Conservation (phyloP, 2,888 invertebrate genomes). For the Perdita meconis region DNA sequence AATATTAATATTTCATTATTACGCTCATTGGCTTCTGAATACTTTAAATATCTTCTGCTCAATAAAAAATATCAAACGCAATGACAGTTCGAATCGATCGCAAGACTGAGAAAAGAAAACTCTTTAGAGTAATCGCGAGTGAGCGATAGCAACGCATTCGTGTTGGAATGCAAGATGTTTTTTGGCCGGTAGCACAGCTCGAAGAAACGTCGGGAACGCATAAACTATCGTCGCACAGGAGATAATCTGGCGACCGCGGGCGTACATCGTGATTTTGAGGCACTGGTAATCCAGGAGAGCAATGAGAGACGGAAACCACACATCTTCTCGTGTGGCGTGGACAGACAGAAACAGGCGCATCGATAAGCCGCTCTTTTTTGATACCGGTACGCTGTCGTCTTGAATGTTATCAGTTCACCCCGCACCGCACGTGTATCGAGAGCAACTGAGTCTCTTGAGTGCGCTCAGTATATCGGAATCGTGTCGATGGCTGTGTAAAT, state of each 20-base stretch:
- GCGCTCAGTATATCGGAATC: slow-evolving; percentile 1
- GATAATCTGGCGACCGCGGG: slow-evolving; percentile 22
- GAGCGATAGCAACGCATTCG: too few species aligned
- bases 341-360: slow-evolving; percentile 53
- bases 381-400: slow-evolving; percentile 40
- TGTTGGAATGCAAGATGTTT: too few species aligned
- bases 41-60: too few species aligned
- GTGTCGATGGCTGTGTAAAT: background rate
- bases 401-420: slow-evolving; percentile 64
- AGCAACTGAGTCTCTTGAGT: background rate
- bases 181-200: too few species aligned
- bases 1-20: too few species aligned
- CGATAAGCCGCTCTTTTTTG: slow-evolving; percentile 58
- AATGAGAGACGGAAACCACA: slow-evolving; percentile 40
- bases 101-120: too few species aligned
- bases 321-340: slow-evolving; percentile 17
- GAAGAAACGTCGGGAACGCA: slow-evolving; percentile 28
- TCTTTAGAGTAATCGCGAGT: too few species aligned
- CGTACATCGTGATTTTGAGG: slow-evolving; percentile 34
- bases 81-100: too few species aligned
- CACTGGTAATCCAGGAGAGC: slow-evolving; percentile 13
- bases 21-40: too few species aligned
- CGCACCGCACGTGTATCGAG: slow-evolving; percentile 41
- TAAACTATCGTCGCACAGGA: slow-evolving; percentile 26
- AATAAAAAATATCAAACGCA: too few species aligned